A percentile compares a stretch with the other conserved stretches of the same genome.
Conservation (phyloP, 2,113 vertebrate genomes). For the Oryzias woworae region DNA sequence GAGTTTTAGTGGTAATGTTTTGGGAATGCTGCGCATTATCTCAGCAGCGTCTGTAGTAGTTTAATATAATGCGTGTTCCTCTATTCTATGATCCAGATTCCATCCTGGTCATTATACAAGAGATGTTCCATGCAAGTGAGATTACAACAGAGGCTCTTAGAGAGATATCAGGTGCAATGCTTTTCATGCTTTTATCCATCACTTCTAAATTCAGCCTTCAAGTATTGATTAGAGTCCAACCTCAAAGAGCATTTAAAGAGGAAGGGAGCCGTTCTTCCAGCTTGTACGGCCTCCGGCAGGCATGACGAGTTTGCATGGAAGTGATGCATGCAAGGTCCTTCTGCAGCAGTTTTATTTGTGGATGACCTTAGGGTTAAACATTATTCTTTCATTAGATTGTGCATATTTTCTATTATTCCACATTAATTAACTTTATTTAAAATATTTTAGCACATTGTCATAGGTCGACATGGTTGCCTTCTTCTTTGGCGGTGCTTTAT, state of each 20-base stretch:
- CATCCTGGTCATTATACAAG: background rate
- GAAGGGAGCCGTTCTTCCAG: constrained; percentile 54
- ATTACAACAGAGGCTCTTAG: constrained; percentile 19
- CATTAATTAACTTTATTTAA: constrained; percentile 41
- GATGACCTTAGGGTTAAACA: constrained; percentile 38
- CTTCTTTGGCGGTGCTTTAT: constrained; percentile 22
- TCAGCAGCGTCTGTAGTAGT: background rate
- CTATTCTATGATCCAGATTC: background rate
- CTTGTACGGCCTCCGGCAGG: constrained; percentile 63
- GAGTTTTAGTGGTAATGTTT: background rate
- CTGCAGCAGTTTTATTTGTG: constrained; percentile 57
- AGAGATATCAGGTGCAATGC: constrained; percentile 36
- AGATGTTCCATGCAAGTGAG: constrained; percentile 6
- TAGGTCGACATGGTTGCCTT: background rate
- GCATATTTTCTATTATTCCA: constrained; percentile 10
- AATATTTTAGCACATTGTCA: constrained; percentile 13
- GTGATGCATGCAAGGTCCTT: constrained; percentile 56
- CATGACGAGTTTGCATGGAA: constrained; percentile 53
- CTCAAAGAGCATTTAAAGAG: constrained; percentile 71
- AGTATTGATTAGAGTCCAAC: constrained; percentile 72
- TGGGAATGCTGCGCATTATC: background rate
- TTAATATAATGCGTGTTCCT: background rate
- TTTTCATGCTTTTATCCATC: constrained; percentile 61
- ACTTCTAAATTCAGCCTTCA: constrained; percentile 68
- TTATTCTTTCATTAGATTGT: constrained; percentile 29